Evolutionary conservation across 92 coral and sea anemone genomes (phyloP), one percentile per base, ranked within the genome.

Genomic region (Ricordea florida): DNA sequence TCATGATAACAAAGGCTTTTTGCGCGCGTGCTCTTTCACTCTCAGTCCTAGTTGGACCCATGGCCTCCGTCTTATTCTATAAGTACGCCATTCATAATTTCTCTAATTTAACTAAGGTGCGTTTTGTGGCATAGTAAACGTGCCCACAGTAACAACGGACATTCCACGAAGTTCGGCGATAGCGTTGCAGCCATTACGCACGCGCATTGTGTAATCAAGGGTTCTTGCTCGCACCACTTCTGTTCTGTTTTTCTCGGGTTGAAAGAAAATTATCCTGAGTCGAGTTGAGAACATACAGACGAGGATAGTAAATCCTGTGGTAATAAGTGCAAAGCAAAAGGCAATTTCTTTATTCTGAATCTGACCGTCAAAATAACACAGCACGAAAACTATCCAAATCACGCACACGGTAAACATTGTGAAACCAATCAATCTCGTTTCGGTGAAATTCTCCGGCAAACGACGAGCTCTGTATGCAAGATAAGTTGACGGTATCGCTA

Each of bases 361-460:
- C 10, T 72, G 81, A 2, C 96, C 86, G 50, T 86, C 93, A 40
- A 83, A 83, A 79, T 81, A 96, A 6, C 82, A 72, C 57, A 91
- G 92, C 3, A 96, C 82, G 18, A 83, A 80, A n/a, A 87, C 78
- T 1, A 86, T 58, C 88, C 97, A 78, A 10, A 96, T 96, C 5
- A 96, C 92, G n/a, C 96, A 96, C 25, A 82, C 90, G 0, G 97
- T 92, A 43, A 96, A 96, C 97, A 96, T 92, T 0, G 99, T 85
- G 32, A 96, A 96, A 0, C 96, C 93, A n/a, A 96, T 96, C 68
- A 85, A 52, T 1, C 96, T 77, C 5, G 99, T 90, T 62, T 96
- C 99, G 86, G 87, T 96, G 70, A 96, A 96, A 45, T 96, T 92
- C 51, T 89, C 96, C 25, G 99, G 99, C 18, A 96, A 49, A 18